Evolutionary conservation across 2,797 vertebrate genomes (phyloP).

Genomic region (Ibycter americanus): DNA sequence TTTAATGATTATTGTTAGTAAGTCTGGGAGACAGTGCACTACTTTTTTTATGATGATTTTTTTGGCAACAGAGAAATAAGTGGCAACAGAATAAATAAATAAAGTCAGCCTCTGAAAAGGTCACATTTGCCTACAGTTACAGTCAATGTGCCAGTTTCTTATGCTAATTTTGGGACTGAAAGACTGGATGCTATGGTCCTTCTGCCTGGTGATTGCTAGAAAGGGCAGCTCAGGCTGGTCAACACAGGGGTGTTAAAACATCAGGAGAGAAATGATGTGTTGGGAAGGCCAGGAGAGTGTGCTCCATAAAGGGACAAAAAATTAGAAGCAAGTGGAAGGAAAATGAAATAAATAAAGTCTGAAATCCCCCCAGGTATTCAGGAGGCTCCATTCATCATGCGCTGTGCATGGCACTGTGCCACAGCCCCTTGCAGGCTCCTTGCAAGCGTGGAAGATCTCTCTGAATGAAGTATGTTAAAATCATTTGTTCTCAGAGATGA

Average conservation of each 20-base stretch:
- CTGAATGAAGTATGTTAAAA: neutral
- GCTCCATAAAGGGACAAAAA: neutral
- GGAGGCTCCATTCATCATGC: neutral
- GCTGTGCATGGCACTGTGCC: neutral
- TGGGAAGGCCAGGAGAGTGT: neutral
- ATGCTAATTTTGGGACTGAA: conserved; percentile 5
- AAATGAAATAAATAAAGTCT: neutral
- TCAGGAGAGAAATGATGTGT: neutral
- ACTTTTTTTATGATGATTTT: neutral
- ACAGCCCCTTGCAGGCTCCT: neutral
- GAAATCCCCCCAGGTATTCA: neutral
- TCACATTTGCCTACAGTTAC: conserved; percentile 20
- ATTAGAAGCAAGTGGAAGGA: neutral
- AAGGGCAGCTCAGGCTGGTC: neutral
- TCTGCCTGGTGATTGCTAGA: neutral
- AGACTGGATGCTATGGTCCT: neutral
- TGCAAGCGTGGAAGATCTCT: neutral
- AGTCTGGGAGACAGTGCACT: neutral
- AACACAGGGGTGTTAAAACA: fast-evolving
- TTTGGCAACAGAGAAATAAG: neutral
- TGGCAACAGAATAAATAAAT: conserved; percentile 37
- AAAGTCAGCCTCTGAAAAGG: conserved; percentile 19
- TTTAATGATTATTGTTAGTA: neutral
- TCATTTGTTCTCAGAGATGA: neutral
- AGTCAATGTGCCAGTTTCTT: neutral